Percentiles rank a stretch among this genome's conserved stretches.
Evolutionary conservation across 2,888 invertebrate species (phyloP).

Genomic region (Isoperla grammatica): DNA sequence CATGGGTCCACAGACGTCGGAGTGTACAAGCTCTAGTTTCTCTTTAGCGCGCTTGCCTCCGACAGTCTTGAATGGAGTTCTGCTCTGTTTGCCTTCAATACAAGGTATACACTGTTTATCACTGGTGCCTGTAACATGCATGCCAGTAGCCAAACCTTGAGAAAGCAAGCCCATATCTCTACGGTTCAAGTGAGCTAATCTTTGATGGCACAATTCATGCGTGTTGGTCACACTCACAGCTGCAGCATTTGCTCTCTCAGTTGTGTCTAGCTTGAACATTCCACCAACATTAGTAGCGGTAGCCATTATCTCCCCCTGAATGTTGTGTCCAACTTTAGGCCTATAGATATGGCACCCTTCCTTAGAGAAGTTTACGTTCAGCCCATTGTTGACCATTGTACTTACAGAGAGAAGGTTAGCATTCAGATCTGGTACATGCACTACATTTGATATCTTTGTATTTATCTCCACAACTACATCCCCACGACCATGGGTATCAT

Average conservation of each 20-base stretch:
- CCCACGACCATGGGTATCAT: background rate
- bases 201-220: background rate
- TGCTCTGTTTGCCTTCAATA: slow-evolving; percentile 36
- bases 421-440: slow-evolving; percentile 12
- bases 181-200: slow-evolving; percentile 30
- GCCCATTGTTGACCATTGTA: background rate
- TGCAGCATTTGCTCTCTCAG: background rate
- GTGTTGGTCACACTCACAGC: background rate
- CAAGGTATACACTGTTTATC: slow-evolving; percentile 24
- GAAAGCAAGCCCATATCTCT: too few relatives aligned
- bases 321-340: background rate
- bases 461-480: slow-evolving; percentile 15
- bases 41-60: too few relatives aligned
- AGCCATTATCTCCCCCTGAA: background rate
- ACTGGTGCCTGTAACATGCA: too few relatives aligned
- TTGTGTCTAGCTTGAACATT: slow-evolving; percentile 6
- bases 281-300: slow-evolving; percentile 9
- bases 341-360: background rate
- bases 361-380: background rate
- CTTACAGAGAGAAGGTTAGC: slow-evolving; percentile 7
- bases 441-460: slow-evolving; percentile 5
- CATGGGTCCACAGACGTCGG: too few relatives aligned
- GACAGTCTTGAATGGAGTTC: slow-evolving; percentile 26
- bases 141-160: too few relatives aligned
- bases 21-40: too few relatives aligned